phyloP scores from a whole-genome alignment of 2,888 invertebrate species.

The Pemphredon lugubris region DNA sequence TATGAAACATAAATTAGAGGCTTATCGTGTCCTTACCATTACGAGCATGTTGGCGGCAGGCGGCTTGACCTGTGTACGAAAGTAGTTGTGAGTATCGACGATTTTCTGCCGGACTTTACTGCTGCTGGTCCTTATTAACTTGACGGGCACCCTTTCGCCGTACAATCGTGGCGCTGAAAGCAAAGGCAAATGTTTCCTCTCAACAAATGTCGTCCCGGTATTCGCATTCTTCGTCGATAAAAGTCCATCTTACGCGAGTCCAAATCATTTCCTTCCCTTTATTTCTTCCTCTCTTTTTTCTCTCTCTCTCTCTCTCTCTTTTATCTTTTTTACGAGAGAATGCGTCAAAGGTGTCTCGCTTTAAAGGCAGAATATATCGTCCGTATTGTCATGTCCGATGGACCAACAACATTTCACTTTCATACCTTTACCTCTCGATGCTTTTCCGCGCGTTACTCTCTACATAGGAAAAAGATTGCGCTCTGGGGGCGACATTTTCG shows the following conservation, averaged over 20 bases:
- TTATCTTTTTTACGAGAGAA: slow-evolving; percentile 24
- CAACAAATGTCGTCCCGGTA: slow-evolving; percentile 28
- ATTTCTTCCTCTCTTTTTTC: background rate
- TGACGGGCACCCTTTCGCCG: slow-evolving; percentile 83
- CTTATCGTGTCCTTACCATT: slow-evolving; percentile 84
- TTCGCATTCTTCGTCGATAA: slow-evolving; percentile 44
- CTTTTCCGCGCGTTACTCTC: slow-evolving; percentile 12
- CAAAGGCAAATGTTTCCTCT: slow-evolving; percentile 34
- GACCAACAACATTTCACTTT: slow-evolving; percentile 52
- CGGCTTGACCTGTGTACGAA: slow-evolving; percentile 88
- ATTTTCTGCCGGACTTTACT: slow-evolving; percentile 87
- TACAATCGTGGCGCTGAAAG: slow-evolving; percentile 83
- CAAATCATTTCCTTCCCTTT: background rate
- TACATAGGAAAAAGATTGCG: no score
- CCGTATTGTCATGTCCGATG: slow-evolving; percentile 31
- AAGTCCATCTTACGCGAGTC: slow-evolving; percentile 10
- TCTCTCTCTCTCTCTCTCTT: slow-evolving; percentile 37
- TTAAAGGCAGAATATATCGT: slow-evolving; percentile 39
- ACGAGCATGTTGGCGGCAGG: slow-evolving; percentile 90
- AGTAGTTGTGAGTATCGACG: slow-evolving; percentile 89
- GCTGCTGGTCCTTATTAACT: slow-evolving; percentile 83
- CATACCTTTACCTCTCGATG: slow-evolving; percentile 31
- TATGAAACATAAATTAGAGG: background rate
- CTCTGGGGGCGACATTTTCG: no score
- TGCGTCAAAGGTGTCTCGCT: slow-evolving; percentile 22